Base-by-base conservation (phyloP, 2,113 vertebrate species). In the Clarias magur region DNA sequence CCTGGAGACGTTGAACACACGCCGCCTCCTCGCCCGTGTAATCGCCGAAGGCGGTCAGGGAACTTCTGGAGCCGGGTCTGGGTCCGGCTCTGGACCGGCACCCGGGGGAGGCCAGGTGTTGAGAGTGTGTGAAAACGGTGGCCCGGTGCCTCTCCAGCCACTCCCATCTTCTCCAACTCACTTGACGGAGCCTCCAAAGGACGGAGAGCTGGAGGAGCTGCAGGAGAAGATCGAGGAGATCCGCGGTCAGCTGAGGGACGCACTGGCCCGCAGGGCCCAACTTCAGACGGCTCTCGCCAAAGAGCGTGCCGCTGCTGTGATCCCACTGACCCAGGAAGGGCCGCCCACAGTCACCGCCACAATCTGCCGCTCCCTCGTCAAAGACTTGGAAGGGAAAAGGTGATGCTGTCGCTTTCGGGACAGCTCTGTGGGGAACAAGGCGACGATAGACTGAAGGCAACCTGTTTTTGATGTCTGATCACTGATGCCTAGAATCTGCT, bases 201-300 rank as follows among this genome's bases (percentile, higher is more conserved):
- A 94, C 0, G 93, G 90, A 0, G 96, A 97, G 90, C 92, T 97
- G 13, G 90, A 89, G 90, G 94, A 95, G 88, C 94, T 99, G 80
- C 95, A 97, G 90, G 90, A 88, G 53, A 92, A 91, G 85, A 99
- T 99, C 0, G 91, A 93, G 21, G 91, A 83, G 6, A 94, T 96
- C 83, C 93, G 94, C 1, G 95, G 95, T 0, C 94, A 95, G 85
- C 92, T 99, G 78, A 93, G 91, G 0, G 87, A 76, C 0, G 96
- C 97, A 0, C 91, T 98, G 90, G 85, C 92, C 65, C 91, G 95
- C 90, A 95, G 94, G 25, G 95, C 96, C 0, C 95, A 97, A 91
- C 95, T 97, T 87, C 95, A 95, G 93, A 95, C 95, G 0, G 91
- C 59, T 10, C 89, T 96, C 56, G 93, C 93, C 81, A 93, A 93